Conservation (phyloP, 2,113 vertebrate species). For the Pelecanus crispus region DNA sequence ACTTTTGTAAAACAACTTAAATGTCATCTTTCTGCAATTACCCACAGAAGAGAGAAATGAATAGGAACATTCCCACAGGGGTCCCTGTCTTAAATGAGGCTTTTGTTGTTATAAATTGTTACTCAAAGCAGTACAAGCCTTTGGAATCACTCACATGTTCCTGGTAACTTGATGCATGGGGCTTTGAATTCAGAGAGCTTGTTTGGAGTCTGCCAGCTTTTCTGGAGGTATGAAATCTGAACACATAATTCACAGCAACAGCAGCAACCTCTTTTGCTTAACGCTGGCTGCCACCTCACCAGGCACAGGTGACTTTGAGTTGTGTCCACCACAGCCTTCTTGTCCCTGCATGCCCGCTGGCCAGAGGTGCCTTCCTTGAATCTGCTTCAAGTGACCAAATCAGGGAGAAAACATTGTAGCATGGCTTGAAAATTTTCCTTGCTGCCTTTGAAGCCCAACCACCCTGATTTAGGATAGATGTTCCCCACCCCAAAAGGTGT, state of each 20-base stretch:
- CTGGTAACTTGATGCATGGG: conserved; percentile 49
- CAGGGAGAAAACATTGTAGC: background rate
- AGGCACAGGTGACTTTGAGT: background rate
- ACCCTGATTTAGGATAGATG: background rate
- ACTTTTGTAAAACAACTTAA: conserved; percentile 67
- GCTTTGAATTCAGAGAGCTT: conserved; percentile 58
- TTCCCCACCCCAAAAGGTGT: background rate
- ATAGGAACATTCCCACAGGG: conserved; percentile 71
- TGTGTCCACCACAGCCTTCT: background rate
- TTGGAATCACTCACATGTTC: conserved; percentile 57
- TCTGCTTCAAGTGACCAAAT: accelerated
- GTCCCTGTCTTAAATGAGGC: conserved; percentile 71
- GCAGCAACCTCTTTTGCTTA: background rate
- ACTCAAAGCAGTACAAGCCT: conserved; percentile 71
- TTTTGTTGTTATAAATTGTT: conserved; percentile 74
- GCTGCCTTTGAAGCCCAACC: background rate
- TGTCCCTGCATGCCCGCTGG: background rate
- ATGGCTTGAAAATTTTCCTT: background rate
- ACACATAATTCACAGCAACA: background rate
- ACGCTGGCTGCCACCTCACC: background rate
- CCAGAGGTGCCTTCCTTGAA: accelerated
- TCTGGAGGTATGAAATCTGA: conserved; percentile 35
- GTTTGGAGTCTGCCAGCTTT: conserved; percentile 46
- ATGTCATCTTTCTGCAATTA: conserved; percentile 72
- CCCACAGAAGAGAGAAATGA: conserved; percentile 61